Evolutionary conservation across 1,140 invertebrate species (phyloP).

Genomic region (Halotydeus destructor): DNA sequence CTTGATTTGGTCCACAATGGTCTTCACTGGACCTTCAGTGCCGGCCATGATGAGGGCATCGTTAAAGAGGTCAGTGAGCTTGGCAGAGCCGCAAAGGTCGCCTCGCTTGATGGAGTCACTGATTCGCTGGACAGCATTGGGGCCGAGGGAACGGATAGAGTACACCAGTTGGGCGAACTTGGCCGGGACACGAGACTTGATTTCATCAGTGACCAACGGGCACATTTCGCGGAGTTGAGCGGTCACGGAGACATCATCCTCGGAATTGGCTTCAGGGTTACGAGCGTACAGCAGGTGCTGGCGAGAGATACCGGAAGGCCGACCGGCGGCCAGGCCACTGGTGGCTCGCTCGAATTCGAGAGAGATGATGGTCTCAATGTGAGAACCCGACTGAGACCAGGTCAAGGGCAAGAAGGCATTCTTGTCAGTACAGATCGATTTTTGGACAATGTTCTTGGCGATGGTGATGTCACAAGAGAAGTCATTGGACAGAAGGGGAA

Average conservation of each 20-base stretch:
- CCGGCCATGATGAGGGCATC: conserved; percentile 8
- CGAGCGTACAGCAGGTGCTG: background rate
- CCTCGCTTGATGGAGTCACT: background rate
- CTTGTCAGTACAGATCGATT: conserved; percentile 2
- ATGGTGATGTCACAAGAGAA: conserved; percentile 2
- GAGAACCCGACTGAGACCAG: background rate
- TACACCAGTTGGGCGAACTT: conserved; percentile 5
- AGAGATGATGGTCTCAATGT: too few relatives aligned
- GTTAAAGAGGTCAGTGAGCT: conserved; percentile 6
- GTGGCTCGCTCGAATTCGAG: background rate
- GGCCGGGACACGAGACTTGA: background rate
- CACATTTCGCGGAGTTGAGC: conserved; percentile 1
- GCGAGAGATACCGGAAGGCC: background rate
- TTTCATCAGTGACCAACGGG: background rate
- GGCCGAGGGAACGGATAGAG: background rate
- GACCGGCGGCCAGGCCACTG: too few relatives aligned
- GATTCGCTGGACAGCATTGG: background rate
- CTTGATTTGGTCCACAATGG: background rate
- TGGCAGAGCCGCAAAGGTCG: conserved; percentile 2
- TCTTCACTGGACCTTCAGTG: conserved; percentile 3
- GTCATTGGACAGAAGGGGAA: conserved; percentile 6
- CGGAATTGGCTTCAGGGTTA: background rate
- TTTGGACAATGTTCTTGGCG: background rate
- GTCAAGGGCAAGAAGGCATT: background rate
- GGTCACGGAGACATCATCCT: background rate